These are phyloP conservation scores for Nannoperca australis DNA, from an alignment of 2,797 vertebrate species.

Conservation along the genomic window DNA sequence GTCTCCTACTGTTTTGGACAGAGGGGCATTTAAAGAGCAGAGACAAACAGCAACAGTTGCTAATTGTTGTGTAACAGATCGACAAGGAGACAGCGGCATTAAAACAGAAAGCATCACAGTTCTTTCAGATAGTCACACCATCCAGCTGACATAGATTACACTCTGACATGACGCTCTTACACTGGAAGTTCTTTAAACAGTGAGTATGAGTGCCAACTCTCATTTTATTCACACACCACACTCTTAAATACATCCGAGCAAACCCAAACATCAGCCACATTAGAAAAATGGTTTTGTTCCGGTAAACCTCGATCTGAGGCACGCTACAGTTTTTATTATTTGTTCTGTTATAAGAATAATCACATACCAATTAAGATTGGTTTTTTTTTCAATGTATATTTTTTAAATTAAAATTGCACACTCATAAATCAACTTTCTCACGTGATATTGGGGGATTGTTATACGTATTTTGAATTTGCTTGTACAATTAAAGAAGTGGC, in stretches of 20 bases:
- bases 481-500: background rate
- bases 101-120: constrained; percentile 48
- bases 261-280: background rate
- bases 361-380: background rate
- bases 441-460: background rate
- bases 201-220: background rate
- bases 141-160: constrained; percentile 42
- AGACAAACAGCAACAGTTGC: constrained; percentile 70
- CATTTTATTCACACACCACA: background rate
- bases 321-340: no score
- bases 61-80: constrained; percentile 63
- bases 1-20: constrained; percentile 69
- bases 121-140: background rate
- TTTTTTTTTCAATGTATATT: no score
- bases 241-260: background rate
- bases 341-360: background rate
- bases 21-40: constrained; percentile 68
- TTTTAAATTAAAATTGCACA: background rate
- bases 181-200: background rate
- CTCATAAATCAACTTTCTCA: background rate
- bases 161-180: background rate
- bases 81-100: constrained; percentile 33
- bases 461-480: background rate
- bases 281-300: background rate
- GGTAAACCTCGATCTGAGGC: background rate